Evolutionary conservation across 2,888 invertebrate species (phyloP).

Genomic region (Rambutsinella grinnellia): DNA sequence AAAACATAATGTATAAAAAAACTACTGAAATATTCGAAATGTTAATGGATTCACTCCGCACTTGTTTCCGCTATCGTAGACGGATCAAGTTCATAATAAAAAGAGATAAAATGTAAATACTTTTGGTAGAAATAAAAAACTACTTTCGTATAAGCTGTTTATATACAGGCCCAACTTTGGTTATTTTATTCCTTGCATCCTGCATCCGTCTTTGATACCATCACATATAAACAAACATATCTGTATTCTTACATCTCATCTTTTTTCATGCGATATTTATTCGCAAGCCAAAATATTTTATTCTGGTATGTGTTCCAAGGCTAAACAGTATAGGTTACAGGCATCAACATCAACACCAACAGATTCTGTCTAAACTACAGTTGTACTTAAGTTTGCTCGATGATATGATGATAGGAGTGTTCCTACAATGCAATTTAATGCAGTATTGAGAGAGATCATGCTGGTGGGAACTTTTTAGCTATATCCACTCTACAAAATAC

Average conservation of each 20-base stretch:
- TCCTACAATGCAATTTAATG: neutral
- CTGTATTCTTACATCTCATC: conserved; percentile 22
- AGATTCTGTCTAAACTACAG: neutral
- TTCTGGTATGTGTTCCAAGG: conserved; percentile 41
- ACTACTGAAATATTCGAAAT: too few species aligned
- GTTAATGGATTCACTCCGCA: too few species aligned
- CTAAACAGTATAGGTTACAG: neutral
- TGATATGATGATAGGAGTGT: neutral
- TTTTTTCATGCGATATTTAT: conserved; percentile 4
- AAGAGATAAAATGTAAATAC: too few species aligned
- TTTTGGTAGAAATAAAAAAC: too few species aligned
- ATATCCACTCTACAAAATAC: too few species aligned
- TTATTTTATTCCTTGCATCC: neutral
- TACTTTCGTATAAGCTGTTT: too few species aligned
- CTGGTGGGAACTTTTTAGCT: conserved; percentile 40
- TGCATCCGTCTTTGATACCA: neutral
- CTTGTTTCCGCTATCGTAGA: too few species aligned
- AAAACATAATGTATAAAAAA: too few species aligned
- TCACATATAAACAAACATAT: neutral
- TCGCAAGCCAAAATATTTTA: conserved; percentile 21
- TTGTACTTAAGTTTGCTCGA: neutral
- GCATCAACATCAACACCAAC: neutral
- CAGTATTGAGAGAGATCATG: conserved; percentile 28
- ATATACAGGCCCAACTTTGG: too few species aligned
- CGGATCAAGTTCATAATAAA: too few species aligned